phyloP scores from a whole-genome alignment of 2,797 vertebrate species.

The Gallinago solitaria region DNA sequence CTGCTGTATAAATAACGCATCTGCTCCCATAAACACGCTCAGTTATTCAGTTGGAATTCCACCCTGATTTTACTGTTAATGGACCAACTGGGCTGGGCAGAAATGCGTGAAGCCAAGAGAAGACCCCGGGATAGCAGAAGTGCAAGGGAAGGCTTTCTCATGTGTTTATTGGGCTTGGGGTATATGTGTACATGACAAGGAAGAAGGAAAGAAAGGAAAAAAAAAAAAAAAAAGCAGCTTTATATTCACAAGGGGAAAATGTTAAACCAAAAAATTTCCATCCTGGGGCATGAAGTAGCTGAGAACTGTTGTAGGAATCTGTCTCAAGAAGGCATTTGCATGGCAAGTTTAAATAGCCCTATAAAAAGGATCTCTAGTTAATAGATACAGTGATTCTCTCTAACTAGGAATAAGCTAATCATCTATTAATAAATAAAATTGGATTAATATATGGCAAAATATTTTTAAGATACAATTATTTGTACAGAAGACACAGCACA shows the following conservation, averaged over 20 bases:
- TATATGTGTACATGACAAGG: not conserved
- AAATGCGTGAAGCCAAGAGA: not conserved
- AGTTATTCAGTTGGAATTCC: conserved; percentile 25
- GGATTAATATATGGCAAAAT: not conserved
- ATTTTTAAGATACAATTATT: not conserved
- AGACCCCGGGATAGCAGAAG: not conserved
- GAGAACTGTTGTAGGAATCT: not conserved
- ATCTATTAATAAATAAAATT: not conserved
- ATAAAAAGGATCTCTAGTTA: not conserved
- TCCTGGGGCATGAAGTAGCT: not conserved
- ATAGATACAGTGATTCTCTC: not conserved
- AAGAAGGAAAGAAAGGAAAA: too few relatives aligned
- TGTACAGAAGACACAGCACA: not conserved
- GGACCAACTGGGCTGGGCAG: conserved; percentile 6
- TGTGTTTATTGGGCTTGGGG: not conserved
- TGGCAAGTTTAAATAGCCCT: not conserved
- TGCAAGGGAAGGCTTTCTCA: not conserved
- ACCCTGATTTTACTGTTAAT: not conserved
- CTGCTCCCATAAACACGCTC: conserved; percentile 2
- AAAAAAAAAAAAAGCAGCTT: not conserved
- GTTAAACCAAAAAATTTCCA: not conserved
- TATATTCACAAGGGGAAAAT: not conserved
- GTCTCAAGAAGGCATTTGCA: not conserved
- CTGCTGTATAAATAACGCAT: conserved; percentile 52
- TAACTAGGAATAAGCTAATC: not conserved